Evolutionary conservation across 1,140 invertebrate species (phyloP).

Genomic region (Grapholita molesta): DNA sequence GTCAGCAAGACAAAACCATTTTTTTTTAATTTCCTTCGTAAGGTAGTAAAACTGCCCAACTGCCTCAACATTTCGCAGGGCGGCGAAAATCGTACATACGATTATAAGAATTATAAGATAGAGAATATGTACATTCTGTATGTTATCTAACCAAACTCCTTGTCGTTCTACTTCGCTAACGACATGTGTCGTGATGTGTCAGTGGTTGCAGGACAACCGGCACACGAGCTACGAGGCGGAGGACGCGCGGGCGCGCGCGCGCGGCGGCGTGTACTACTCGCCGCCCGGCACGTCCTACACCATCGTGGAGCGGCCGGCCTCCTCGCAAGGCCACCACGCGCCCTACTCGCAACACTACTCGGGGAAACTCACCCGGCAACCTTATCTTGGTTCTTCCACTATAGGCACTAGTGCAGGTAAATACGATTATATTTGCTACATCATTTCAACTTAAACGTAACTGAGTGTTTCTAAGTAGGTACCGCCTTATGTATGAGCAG

Average conservation of each 20-base stretch:
- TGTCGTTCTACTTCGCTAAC: neutral
- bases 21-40: too few species aligned
- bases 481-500: too few species aligned
- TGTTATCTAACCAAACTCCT: neutral
- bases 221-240: conserved; percentile 70
- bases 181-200: neutral
- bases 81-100: too few species aligned
- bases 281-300: conserved; percentile 89
- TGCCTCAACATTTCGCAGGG: too few species aligned
- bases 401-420: conserved; percentile 62
- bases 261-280: conserved; percentile 83
- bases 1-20: too few species aligned
- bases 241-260: conserved; percentile 57
- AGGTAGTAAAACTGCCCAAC: too few species aligned
- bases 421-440: neutral
- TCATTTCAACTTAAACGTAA: too few species aligned
- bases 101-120: too few species aligned
- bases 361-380: conserved; percentile 74
- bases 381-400: conserved; percentile 82
- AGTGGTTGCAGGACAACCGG: conserved; percentile 68
- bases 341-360: conserved; percentile 80
- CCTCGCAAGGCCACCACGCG: conserved; percentile 83
- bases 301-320: conserved; percentile 89
- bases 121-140: too few species aligned
- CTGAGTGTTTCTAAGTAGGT: too few species aligned